phyloP scores from a whole-genome alignment of 2,888 invertebrate genomes.

The Dasysyrphus tricinctus region DNA sequence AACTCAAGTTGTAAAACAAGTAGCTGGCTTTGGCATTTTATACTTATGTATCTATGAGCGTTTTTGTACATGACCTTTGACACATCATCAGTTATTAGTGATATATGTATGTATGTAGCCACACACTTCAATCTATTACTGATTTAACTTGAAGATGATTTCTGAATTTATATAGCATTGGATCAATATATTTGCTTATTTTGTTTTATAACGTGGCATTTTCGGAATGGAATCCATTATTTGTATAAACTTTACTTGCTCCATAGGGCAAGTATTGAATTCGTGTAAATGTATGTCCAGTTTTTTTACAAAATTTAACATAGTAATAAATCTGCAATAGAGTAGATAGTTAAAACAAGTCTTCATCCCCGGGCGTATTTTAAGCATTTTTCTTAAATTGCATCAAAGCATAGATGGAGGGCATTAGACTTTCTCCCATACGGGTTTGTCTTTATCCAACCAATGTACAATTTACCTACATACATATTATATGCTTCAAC shows the following conservation, averaged over 20 bases:
- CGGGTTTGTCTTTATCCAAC: too few relatives aligned
- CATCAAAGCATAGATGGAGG: too few relatives aligned
- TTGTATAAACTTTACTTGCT: not conserved
- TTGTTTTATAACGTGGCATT: constrained; percentile 19
- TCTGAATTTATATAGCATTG: constrained; percentile 1
- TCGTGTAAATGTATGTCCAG: not conserved
- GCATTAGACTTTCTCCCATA: too few relatives aligned
- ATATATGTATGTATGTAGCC: not conserved
- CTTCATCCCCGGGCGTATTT: too few relatives aligned
- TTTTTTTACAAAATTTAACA: too few relatives aligned
- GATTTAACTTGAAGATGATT: constrained; percentile 5
- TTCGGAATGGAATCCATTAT: not conserved
- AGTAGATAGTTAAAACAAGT: too few relatives aligned
- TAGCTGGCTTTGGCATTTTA: constrained; percentile 38
- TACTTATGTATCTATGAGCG: constrained; percentile 28
- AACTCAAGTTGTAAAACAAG: constrained; percentile 49
- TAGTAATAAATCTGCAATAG: too few relatives aligned
- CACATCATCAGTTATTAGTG: constrained; percentile 22
- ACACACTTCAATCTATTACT: not conserved
- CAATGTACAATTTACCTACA: too few relatives aligned
- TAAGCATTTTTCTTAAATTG: too few relatives aligned
- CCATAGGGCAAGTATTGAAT: not conserved
- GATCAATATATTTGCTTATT: constrained; percentile 2
- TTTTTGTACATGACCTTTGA: constrained; percentile 64
- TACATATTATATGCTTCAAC: too few relatives aligned